Conservation (phyloP, 2,888 invertebrate genomes). For the Aproaerema taeniolella region DNA sequence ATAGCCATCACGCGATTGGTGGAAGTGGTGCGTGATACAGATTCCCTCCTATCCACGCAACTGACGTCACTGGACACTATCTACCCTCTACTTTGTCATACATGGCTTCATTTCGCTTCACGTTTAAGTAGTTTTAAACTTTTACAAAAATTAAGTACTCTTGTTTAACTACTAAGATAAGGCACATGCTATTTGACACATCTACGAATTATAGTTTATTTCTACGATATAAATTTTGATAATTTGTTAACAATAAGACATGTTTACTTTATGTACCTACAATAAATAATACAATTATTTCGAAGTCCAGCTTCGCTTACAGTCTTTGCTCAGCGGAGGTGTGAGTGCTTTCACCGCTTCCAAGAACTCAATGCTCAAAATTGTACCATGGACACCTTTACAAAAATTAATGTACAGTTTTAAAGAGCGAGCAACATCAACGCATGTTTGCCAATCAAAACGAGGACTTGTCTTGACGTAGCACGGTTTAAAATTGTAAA, state of each 20-base stretch:
- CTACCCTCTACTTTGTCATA: constrained; percentile 7
- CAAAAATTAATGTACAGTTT: not conserved
- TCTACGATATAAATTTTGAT: constrained; percentile 6
- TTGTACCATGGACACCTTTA: no score
- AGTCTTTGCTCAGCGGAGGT: not conserved
- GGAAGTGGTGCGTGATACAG: no score
- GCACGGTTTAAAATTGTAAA: no score
- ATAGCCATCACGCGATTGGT: no score
- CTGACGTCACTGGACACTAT: no score
- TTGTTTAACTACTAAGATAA: constrained; percentile 33
- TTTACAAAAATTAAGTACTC: constrained; percentile 7
- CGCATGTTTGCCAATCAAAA: not conserved
- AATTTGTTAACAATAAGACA: constrained; percentile 5
- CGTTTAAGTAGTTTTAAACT: no score
- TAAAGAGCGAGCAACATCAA: not conserved
- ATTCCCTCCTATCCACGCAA: no score
- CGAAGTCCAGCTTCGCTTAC: constrained; percentile 41
- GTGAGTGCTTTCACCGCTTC: constrained; percentile 8
- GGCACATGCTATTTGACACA: constrained; percentile 50
- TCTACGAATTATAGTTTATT: constrained; percentile 18
- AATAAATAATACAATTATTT: constrained; percentile 25
- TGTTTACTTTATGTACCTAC: constrained; percentile 21
- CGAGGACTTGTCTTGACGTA: constrained; percentile 10
- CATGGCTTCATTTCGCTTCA: constrained; percentile 6
- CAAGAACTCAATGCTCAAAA: no score